Percentiles rank a stretch among this genome's conserved stretches.
Conservation (phyloP, 2,797 vertebrate species). For the Coregonus suidteri region DNA sequence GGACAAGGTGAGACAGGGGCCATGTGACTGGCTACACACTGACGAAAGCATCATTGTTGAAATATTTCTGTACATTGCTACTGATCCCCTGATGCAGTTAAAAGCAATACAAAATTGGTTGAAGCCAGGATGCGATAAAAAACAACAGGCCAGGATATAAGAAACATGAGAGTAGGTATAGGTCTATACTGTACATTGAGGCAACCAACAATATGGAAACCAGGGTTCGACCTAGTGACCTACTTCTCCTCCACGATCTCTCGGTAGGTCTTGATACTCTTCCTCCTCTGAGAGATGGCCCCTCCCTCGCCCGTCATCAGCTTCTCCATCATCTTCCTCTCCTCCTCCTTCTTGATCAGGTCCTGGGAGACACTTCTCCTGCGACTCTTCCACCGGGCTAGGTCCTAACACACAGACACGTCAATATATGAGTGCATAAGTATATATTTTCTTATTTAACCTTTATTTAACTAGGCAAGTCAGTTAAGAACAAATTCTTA, state of each 20-base stretch:
- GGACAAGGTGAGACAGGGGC: not conserved
- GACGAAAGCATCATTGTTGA: not conserved
- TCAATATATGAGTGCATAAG: not conserved
- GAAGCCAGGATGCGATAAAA: not conserved
- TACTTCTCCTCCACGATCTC: conserved; percentile 99
- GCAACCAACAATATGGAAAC: not conserved
- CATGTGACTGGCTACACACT: not conserved
- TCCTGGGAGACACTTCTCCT: conserved; percentile 95
- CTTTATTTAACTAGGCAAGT: too few species aligned
- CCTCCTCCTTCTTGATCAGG: conserved; percentile 95
- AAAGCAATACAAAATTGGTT: not conserved
- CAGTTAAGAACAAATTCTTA: too few species aligned
- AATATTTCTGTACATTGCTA: not conserved
- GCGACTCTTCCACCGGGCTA: conserved; percentile 94
- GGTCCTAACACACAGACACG: conserved; percentile 75
- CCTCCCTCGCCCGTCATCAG: conserved; percentile 77
- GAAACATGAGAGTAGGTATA: not conserved
- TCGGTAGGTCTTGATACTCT: conserved; percentile 97
- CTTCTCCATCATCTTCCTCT: conserved; percentile 94
- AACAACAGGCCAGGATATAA: not conserved
- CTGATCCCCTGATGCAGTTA: too few species aligned
- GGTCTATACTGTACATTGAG: not conserved
- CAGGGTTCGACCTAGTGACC: conserved; percentile 44
- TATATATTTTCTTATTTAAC: too few species aligned
- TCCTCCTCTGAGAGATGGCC: conserved; percentile 79